Base-by-base conservation (phyloP, 2,888 invertebrate genomes). In the Leptopterna dolabrata region DNA sequence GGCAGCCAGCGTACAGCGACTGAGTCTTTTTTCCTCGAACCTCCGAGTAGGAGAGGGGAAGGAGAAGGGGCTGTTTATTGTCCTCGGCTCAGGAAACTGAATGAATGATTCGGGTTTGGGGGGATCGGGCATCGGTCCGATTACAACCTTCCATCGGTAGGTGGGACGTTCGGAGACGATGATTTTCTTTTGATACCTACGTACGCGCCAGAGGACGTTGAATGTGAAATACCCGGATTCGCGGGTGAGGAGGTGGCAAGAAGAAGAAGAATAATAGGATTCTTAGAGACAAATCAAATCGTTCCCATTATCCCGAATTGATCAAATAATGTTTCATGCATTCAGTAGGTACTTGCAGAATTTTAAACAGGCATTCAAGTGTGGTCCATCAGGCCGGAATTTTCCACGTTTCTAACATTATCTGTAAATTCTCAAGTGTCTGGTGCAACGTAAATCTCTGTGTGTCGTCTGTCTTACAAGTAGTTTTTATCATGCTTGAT, bases 51-150 rank as follows among this genome's bases (percentile, higher is more conserved):
- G 85, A 41, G 47, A 85, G 30, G 85, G 51, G 16, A 71, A 41
- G 71, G 71, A 70, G 71, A 24, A 47, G 30, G 70, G 83, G 83
- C 70, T 43, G 81, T 81, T 30, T 47, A 81, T 81, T 81, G 81
- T 81, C 81, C 81, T 81, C 81, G 19, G 27, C 78, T 14, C 78
- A 55, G 55, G 81, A 36, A 51, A 55, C 51, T 43, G 51, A 47
- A 51, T 81, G 81, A 81, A 81, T 81, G 81, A 81, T 30, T 63
- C 63, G 24, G 19, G 36, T 76, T 76, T 36, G 76, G 76, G 16
- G 76, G 76, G 76, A 43, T 36, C 43, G 43, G n/a, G 43, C 27
- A 76, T 76, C 43, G 36, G 43, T n/a, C 76, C 41, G 76, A 43
- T 36, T 41, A 76, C 41, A 36, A 76, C 36, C 19, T 76, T 36